Percentiles rank a stretch among this genome's conserved stretches.
Conservation (phyloP, 2,888 invertebrate species). For the Cyaniris semiargus region DNA sequence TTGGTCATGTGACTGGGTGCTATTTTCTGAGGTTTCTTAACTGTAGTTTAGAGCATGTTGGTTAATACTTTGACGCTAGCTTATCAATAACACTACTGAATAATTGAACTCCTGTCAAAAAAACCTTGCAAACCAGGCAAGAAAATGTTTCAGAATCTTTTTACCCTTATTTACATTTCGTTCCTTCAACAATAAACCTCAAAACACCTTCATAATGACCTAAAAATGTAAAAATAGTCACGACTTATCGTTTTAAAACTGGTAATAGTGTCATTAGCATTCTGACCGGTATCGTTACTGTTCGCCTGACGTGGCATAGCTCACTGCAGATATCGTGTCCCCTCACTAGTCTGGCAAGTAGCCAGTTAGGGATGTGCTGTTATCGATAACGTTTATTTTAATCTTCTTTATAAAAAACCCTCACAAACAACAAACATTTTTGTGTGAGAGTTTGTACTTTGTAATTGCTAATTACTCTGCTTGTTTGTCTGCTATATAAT, state of each 20-base stretch:
- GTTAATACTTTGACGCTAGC: too few species aligned
- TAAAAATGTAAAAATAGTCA: constrained; percentile 8
- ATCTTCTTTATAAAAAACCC: neutral
- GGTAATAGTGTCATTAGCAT: constrained; percentile 32
- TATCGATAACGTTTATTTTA: neutral
- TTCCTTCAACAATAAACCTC: neutral
- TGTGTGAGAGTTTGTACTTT: too few species aligned
- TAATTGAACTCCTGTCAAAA: too few species aligned
- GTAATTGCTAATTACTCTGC: neutral
- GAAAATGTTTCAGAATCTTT: too few species aligned
- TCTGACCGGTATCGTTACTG: constrained; percentile 36
- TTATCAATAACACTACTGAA: too few species aligned
- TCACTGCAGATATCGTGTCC: constrained; percentile 41
- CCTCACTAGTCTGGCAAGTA: constrained; percentile 42
- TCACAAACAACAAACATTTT: too few species aligned
- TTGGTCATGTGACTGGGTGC: too few species aligned
- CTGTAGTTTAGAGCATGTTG: too few species aligned
- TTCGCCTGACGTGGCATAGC: constrained; percentile 36
- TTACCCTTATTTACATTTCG: neutral
- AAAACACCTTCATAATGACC: neutral
- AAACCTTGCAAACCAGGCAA: too few species aligned
- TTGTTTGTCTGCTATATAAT: neutral
- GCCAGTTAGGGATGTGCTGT: constrained; percentile 36
- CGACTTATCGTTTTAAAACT: constrained; percentile 31
- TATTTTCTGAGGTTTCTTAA: too few species aligned